Evolutionary conservation across 2,113 vertebrate species (phyloP), one percentile per base, ranked within the genome.

Genomic region (Sakesphorus luctuosus): DNA sequence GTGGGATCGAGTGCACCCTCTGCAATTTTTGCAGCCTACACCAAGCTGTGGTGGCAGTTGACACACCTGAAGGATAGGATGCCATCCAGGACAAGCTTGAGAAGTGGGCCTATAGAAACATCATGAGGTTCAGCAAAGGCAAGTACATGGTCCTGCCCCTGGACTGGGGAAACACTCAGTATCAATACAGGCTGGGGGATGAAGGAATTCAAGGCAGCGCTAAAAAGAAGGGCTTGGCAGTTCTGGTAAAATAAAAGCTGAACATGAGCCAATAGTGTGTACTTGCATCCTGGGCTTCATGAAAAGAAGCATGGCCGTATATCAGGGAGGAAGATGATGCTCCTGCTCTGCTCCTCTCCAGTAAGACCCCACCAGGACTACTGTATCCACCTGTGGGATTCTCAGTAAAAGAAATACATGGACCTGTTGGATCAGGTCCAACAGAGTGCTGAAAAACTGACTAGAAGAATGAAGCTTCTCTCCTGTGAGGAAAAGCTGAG

Each of bases 401-500:
- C 36, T 61, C 53, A 33, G 46, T 26, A 21, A 35, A 58, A 35
- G 56, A 61, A 52, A 36, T 7, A 36, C 7, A 33, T 52, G 13
- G 17, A 20, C 4, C 7, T 61, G 4, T 46, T 71, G 47, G 47
- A 46, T 12, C 14, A 47, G n/a, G 40, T 62, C n/a, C 28, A 46
- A 4, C 7, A n/a, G 21, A 53, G 24, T 10, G 20, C n/a, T 40
- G 23, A 28, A 71, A 55, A 46, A 53, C 28, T 53, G 28, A 40
- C 46, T n/a, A 46, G 23, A 87, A 28, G 12, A 6, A 9, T 38
- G 18, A 10, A 62, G 29, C 8, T 55, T 40, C 28, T 24, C 15
- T 47, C 47, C 28, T 40, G 29, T 0, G 0, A 55, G n/a, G 16
- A 40, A 55, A 47, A 63, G 40, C 1, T 2, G 15, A 47, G 28